phyloP scores from a whole-genome alignment of 2,113 vertebrate genomes.

The Daubentonia madagascariensis region DNA sequence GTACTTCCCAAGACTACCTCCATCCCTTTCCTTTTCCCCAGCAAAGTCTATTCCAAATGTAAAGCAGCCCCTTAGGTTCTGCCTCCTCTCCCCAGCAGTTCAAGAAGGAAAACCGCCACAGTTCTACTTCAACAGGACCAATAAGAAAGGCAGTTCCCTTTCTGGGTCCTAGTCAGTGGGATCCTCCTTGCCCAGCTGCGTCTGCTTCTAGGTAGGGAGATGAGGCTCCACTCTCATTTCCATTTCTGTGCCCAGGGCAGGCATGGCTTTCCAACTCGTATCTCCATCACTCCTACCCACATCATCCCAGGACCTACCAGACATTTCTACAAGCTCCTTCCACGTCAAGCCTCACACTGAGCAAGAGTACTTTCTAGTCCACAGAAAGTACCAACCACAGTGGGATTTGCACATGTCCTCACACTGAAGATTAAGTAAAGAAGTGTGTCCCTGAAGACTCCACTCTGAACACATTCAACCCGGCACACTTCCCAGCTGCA shows the following conservation, averaged over 20 bases:
- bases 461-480: background rate
- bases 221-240: background rate
- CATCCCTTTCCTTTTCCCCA: background rate
- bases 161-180: background rate
- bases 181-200: background rate
- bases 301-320: background rate
- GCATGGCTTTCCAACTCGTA: background rate
- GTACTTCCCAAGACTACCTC: background rate
- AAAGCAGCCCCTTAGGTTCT: background rate
- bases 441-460: background rate
- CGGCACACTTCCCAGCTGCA: background rate
- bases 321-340: background rate
- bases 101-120: background rate
- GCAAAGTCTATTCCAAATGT: background rate
- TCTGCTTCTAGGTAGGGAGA: background rate
- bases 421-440: background rate
- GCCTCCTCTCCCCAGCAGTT: background rate
- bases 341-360: background rate
- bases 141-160: background rate
- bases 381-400: background rate
- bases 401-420: background rate
- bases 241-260: background rate
- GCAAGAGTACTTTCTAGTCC: background rate
- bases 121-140: background rate
- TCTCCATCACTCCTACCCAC: background rate